Evolutionary conservation across 1,140 invertebrate species (phyloP), one percentile per base, ranked within the genome.

Genomic region (Doryteuthis pealeii): DNA sequence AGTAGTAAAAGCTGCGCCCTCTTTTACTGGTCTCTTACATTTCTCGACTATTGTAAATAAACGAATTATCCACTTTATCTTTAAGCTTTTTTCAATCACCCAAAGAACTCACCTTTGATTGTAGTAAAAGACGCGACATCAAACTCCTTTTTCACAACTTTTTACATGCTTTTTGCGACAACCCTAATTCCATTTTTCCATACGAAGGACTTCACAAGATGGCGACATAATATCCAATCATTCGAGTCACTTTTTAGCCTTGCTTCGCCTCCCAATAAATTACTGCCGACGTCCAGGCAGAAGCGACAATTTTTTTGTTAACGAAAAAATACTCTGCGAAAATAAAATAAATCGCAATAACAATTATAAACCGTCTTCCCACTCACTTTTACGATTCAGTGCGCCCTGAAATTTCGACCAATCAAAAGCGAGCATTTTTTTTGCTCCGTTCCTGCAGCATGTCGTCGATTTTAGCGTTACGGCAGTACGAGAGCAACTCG

Each of bases 401-500:
- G 35, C 54, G 35, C 30, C n/a, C 45, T 73, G 26, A 15, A 65
- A 62, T 73, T 31, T 73, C n/a, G 31, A 65, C 71, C 54, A 73
- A 73, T 73, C 49, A 35, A 49, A 62, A 32, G 30, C 54, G 45
- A 22, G 8, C 33, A n/a, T 22, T 33, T 18, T n/a, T 31, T 30
- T 43, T 67, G 49, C 76, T 73, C 18, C 73, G 31, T 33, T 68
- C 30, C 31, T 30, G 66, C 10, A 72, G 74, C 45, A 81, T 79
- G 78, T 77, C 77, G 43, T 76, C 72, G 40, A 72, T 81, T 70
- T 76, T 80, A 73, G 90, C 90, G 15, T 87, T 93, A 71, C 88
- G 91, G 87, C 89, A 90, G 76, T 93, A 92, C 79, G 91, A 90
- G 77, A 92, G 91, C 72, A 91, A 92, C 78, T 91, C 91, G 45